Conservation (phyloP, 2,113 vertebrate species). For the Platycercus adscitus region DNA sequence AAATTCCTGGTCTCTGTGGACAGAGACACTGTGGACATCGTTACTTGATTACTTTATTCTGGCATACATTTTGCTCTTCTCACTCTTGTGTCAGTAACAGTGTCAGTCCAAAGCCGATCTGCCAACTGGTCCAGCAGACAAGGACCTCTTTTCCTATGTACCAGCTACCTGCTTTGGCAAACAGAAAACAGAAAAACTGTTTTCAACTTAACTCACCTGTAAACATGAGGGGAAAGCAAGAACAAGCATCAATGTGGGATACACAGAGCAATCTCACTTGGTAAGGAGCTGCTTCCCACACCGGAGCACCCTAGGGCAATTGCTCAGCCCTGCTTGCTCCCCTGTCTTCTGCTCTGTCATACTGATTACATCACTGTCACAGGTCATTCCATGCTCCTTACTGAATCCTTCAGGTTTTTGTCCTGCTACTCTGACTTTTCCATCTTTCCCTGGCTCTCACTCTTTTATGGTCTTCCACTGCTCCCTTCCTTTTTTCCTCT, state of each 20-base stretch:
- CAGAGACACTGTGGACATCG: background rate
- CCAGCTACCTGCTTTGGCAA: background rate
- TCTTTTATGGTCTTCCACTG: background rate
- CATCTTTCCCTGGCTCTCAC: accelerated
- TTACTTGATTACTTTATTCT: background rate
- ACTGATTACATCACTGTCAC: background rate
- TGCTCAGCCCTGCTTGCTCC: background rate
- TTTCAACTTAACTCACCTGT: background rate
- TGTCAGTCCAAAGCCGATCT: background rate
- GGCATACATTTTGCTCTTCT: background rate
- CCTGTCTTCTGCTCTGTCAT: background rate
- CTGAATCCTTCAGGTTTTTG: background rate
- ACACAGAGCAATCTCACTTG: background rate
- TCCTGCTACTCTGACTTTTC: background rate
- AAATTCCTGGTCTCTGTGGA: background rate
- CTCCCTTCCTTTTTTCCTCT: background rate
- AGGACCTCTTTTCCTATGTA: background rate
- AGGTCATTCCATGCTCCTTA: background rate
- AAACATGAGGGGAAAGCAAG: background rate
- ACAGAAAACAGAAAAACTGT: background rate
- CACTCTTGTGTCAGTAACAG: background rate
- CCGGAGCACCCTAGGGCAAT: background rate
- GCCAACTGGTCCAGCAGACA: background rate
- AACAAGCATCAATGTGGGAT: background rate
- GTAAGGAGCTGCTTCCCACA: background rate